Percentiles rank a stretch among this genome's conserved stretches.
These are phyloP conservation scores for Rhinoraja longicauda DNA, from an alignment of 2,797 vertebrate species.

Conservation along the genomic window DNA sequence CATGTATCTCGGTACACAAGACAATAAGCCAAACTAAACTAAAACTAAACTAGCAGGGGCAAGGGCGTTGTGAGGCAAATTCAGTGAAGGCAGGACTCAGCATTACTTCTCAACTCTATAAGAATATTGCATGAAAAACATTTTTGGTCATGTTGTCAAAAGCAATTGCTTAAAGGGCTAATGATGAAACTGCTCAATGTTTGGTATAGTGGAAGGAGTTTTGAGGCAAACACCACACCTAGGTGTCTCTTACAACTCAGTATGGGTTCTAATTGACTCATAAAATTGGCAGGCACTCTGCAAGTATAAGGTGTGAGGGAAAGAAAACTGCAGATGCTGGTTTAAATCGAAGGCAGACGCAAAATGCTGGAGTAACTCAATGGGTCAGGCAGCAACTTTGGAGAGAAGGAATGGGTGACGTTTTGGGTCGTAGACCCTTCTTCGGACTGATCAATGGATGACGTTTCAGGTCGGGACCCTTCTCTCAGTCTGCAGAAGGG, in stretches of 20 bases:
- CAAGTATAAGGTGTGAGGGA: background rate
- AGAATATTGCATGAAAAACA: background rate
- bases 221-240: background rate
- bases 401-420: too few species aligned
- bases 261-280: background rate
- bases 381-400: too few species aligned
- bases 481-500: too few species aligned
- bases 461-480: too few species aligned
- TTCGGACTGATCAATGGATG: too few species aligned
- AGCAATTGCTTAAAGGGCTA: background rate
- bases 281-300: background rate
- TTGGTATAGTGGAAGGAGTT: background rate
- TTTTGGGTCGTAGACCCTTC: too few species aligned
- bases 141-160: background rate
- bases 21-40: too few species aligned
- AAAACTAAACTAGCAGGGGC: too few species aligned
- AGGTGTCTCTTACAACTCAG: background rate
- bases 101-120: background rate
- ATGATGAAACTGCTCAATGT: background rate
- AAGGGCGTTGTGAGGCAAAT: background rate
- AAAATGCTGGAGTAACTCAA: too few species aligned
- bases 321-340: too few species aligned
- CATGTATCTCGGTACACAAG: too few species aligned
- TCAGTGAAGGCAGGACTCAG: background rate
- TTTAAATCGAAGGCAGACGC: too few species aligned